phyloP scores from a whole-genome alignment of 2,888 invertebrate species.

The Orgyia antiqua region DNA sequence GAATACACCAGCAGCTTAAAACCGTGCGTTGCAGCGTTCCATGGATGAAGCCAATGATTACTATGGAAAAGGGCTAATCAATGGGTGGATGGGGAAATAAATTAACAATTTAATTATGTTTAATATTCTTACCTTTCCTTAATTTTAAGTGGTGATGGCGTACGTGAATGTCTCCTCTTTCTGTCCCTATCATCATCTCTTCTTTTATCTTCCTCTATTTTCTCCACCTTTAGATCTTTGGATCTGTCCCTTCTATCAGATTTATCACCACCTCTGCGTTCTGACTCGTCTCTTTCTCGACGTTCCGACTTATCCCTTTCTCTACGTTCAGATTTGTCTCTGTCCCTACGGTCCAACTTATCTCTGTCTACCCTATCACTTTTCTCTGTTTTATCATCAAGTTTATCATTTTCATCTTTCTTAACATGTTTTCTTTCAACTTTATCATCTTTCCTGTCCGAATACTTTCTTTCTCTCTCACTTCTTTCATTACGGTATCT shows the following conservation, averaged over 20 bases:
- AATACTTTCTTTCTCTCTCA: constrained; percentile 15
- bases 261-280: constrained; percentile 14
- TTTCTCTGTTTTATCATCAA: constrained; percentile 8
- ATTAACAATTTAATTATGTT: too few species aligned
- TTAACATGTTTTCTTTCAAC: constrained; percentile 8
- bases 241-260: constrained; percentile 17
- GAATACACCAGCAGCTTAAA: too few species aligned
- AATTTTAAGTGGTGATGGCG: constrained; percentile 40
- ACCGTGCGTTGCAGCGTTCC: too few species aligned
- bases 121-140: constrained; percentile 25
- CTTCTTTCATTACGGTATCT: constrained; percentile 16
- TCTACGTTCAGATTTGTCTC: constrained; percentile 8
- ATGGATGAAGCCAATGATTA: too few species aligned
- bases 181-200: constrained; percentile 24
- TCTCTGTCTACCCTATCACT: constrained; percentile 7
- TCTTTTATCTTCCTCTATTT: constrained; percentile 18
- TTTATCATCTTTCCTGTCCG: constrained; percentile 13
- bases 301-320: constrained; percentile 11
- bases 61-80: too few species aligned
- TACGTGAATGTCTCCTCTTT: constrained; percentile 40
- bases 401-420: constrained; percentile 11
- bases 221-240: constrained; percentile 25
- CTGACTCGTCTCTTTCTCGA: constrained; percentile 17
- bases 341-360: constrained; percentile 14
- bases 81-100: too few species aligned